Evolutionary conservation across 2,888 invertebrate species (phyloP), one percentile per base, ranked within the genome.

Genomic region (Cantharis lateralis): DNA sequence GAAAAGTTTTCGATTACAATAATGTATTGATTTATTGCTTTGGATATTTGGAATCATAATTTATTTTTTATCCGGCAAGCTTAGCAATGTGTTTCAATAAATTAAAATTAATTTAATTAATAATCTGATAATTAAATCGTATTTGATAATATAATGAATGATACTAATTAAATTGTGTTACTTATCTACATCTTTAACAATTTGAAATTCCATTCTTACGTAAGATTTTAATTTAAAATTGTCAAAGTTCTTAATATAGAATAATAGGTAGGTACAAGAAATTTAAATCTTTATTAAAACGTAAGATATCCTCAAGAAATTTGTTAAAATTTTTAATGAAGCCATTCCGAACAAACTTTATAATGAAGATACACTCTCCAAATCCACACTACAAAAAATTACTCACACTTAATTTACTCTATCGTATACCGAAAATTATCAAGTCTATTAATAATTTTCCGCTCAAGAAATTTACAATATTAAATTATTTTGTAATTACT

Each of bases 251-350:
- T n/a, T 7, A 48, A 48, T 48, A 48, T n/a, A 48, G n/a, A 48
- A 48, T 48, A n/a, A 48, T 48, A 48, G n/a, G n/a, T 48, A 48
- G 48, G 48, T 18, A 61, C 61, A 61, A 70, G 70, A 61, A 18
- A 61, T 71, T 28, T 24, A 63, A 63, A 63, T 71, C 63, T 71
- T 62, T 32, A 70, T 61, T 62, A 62, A 62, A 24, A 20, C 18
- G 48, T 62, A 62, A 71, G 63, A 71, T 62, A 71, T 71, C 63
- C 71, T 15, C 28, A 71, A 63, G 71, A 71, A 63, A 71, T 63
- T 63, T 63, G 71, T 28, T 63, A 15, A 63, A 71, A 71, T 63
- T 71, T 71, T 71, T 71, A 63, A 71, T 71, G 71, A 71, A 63
- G 63, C 63, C 16, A 63, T 71, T 70, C 28, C 71, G 20, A 28